phyloP scores from a whole-genome alignment of 2,888 invertebrate genomes.

The Habrosyne pyritoides region DNA sequence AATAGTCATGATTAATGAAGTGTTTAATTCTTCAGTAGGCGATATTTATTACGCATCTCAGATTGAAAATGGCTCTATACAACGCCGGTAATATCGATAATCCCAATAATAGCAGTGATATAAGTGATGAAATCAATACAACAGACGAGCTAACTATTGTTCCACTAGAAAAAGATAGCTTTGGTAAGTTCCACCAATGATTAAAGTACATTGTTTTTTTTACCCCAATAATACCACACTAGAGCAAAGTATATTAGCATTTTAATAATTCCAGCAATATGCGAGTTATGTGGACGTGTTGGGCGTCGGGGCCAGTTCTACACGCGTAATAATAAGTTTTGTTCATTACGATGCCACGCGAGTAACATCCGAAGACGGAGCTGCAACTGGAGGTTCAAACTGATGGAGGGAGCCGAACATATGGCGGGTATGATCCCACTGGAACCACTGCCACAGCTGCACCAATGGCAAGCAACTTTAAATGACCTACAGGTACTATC shows the following conservation, averaged over 20 bases:
- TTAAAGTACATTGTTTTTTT: neutral
- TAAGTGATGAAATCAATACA: conserved; percentile 57
- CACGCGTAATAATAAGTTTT: conserved; percentile 67
- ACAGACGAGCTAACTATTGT: conserved; percentile 90
- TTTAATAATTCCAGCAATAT: conserved; percentile 62
- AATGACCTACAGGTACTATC: conserved; percentile 67
- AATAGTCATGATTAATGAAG: conserved; percentile 69
- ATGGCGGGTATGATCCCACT: conserved; percentile 78
- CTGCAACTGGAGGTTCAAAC: conserved; percentile 70
- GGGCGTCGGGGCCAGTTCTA: conserved; percentile 73
- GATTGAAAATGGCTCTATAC: conserved; percentile 69
- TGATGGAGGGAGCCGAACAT: conserved; percentile 77
- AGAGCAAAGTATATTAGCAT: neutral
- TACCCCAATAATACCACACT: neutral
- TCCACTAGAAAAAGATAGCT: conserved; percentile 94
- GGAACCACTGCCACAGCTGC: conserved; percentile 76
- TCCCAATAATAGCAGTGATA: conserved; percentile 40
- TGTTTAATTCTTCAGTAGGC: conserved; percentile 56
- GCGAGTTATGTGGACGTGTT: conserved; percentile 74
- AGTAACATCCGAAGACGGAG: conserved; percentile 56
- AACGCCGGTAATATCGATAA: conserved; percentile 57
- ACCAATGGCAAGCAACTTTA: conserved; percentile 72
- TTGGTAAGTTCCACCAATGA: conserved; percentile 86
- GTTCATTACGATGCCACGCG: conserved; percentile 67
- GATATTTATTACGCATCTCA: conserved; percentile 43